Conservation (phyloP, 2,113 vertebrate species). For the Todiramphus chloris region DNA sequence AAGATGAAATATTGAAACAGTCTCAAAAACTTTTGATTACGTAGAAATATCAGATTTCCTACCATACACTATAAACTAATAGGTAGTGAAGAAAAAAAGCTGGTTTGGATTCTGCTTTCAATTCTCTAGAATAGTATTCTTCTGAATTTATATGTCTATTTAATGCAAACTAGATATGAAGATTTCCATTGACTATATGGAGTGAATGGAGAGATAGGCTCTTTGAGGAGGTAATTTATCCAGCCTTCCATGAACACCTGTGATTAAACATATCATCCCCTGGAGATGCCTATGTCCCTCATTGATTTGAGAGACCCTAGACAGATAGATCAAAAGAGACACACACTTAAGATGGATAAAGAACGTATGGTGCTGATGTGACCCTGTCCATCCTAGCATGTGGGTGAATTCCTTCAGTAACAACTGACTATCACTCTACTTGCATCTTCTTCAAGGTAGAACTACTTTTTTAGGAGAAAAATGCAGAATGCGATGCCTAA, state of each 20-base stretch:
- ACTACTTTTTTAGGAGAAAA: not conserved
- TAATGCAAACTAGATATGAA: not conserved
- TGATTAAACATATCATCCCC: not conserved
- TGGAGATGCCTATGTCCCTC: not conserved
- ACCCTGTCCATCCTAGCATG: not conserved
- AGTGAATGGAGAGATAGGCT: not conserved
- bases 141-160: not conserved
- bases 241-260: not conserved
- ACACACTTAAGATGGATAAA: not conserved
- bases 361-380: accelerated
- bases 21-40: not conserved
- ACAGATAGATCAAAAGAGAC: not conserved
- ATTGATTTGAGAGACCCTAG: not conserved
- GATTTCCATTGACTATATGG: not conserved
- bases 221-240: not conserved
- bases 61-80: not conserved
- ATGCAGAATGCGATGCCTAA: no score
- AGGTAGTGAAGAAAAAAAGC: not conserved
- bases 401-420: not conserved
- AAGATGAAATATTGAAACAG: not conserved
- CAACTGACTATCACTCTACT: not conserved
- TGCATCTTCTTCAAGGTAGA: not conserved
- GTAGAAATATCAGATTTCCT: not conserved
- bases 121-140: not conserved
- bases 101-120: not conserved